Conservation (phyloP, 2,888 invertebrate species). For the Stictocephala bisonia region DNA sequence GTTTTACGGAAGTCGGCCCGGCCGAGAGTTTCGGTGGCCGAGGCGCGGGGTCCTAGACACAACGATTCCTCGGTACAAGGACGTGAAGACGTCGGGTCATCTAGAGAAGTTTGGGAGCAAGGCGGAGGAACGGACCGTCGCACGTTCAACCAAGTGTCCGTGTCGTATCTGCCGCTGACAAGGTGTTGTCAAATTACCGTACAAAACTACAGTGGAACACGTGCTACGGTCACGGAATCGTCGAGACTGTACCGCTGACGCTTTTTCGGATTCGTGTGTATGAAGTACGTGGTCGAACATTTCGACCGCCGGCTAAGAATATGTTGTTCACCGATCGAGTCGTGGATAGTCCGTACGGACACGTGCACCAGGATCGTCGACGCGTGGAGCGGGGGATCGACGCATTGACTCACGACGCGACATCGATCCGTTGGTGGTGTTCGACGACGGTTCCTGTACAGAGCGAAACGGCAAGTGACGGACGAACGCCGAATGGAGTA, state of each 20-base stretch:
- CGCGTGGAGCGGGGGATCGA: not conserved
- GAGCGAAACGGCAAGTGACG: too few relatives aligned
- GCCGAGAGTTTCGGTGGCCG: not conserved
- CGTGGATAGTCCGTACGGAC: not conserved
- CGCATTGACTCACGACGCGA: not conserved
- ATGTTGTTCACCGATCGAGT: slow-evolving; percentile 1
- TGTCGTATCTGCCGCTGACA: not conserved
- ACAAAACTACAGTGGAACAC: slow-evolving; percentile 14
- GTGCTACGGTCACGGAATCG: slow-evolving; percentile 8
- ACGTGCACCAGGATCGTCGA: not conserved
- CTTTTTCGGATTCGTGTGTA: not conserved
- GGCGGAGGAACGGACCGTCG: not conserved
- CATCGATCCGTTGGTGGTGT: not conserved
- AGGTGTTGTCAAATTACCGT: not conserved
- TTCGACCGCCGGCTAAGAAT: not conserved
- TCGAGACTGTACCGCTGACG: not conserved
- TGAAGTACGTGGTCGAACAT: slow-evolving; percentile 12
- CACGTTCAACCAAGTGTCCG: not conserved
- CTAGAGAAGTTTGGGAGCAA: not conserved
- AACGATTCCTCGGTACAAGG: not conserved
- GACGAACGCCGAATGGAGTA: not conserved
- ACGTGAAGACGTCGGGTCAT: not conserved
- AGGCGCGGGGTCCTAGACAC: not conserved
- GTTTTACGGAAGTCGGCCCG: too few relatives aligned
- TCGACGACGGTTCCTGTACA: too few relatives aligned